Percentiles rank a stretch among this genome's conserved stretches.
Evolutionary conservation across 2,113 vertebrate species (phyloP).

Genomic region (Megaceryle maxima): DNA sequence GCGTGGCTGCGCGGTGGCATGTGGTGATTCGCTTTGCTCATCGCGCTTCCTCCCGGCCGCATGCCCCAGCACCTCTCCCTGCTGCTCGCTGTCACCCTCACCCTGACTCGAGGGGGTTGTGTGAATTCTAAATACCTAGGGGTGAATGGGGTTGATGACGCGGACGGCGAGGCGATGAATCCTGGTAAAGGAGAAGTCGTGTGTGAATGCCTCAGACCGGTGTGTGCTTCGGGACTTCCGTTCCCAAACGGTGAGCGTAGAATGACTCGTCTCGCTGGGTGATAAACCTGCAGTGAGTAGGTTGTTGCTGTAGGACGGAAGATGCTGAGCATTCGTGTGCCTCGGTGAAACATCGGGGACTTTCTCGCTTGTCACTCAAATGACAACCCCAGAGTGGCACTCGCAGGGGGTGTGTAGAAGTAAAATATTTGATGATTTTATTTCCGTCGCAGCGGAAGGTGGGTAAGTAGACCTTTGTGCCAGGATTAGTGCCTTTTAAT

Average conservation of each 20-base stretch:
- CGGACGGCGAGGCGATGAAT: not conserved
- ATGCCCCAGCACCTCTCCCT: not conserved
- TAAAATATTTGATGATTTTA: not conserved
- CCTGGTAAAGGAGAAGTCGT: rapidly evolving
- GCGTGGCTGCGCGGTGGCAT: not conserved
- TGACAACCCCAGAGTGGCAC: not conserved
- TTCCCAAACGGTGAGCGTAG: not conserved
- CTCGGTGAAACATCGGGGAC: not conserved
- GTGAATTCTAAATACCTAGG: not conserved
- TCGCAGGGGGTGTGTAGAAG: not conserved
- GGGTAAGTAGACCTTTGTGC: constrained; percentile 59
- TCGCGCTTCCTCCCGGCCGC: not conserved
- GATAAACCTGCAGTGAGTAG: not conserved
- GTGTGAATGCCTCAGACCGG: not conserved
- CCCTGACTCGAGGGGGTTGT: not conserved
- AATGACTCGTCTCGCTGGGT: not conserved
- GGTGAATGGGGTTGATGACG: not conserved
- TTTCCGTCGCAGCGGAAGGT: constrained; percentile 1
- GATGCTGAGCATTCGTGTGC: not conserved
- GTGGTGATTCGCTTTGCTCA: not conserved
- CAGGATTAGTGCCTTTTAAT: constrained; percentile 65
- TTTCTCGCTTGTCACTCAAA: not conserved
- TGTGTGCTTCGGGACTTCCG: not conserved
- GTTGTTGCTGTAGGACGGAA: not conserved
- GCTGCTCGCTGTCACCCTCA: not conserved